A percentile compares a stretch with the other conserved stretches of the same genome.
These are phyloP conservation scores for Ennomos erosarius DNA, from an alignment of 2,888 invertebrate species.

Conservation along the genomic window DNA sequence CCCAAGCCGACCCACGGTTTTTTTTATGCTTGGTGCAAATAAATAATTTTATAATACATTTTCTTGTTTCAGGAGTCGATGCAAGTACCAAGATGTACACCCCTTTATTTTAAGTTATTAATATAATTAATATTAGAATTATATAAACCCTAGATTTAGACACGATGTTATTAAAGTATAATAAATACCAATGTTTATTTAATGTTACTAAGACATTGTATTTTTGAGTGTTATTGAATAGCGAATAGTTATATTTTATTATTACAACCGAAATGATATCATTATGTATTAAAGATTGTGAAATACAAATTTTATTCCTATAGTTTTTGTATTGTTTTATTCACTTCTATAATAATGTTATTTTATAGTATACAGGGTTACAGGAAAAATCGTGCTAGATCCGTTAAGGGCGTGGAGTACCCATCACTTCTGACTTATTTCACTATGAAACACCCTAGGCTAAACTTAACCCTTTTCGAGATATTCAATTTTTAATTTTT, in stretches of 20 bases:
- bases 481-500: too few species aligned
- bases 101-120: conserved; percentile 40
- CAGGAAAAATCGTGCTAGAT: too few species aligned
- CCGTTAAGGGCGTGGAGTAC: too few species aligned
- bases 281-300: conserved; percentile 78
- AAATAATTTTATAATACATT: conserved; percentile 2
- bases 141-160: conserved; percentile 46
- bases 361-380: too few species aligned
- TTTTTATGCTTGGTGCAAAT: too few species aligned
- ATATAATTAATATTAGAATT: conserved; percentile 32
- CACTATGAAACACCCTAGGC: too few species aligned
- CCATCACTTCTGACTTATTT: too few species aligned
- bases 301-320: conserved; percentile 84
- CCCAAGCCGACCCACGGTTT: too few species aligned
- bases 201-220: conserved; percentile 76
- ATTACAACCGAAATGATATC: conserved; percentile 59
- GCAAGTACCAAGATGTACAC: conserved; percentile 59
- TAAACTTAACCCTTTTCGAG: too few species aligned
- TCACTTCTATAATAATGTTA: conserved; percentile 30
- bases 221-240: conserved; percentile 82
- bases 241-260: conserved; percentile 81
- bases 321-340: conserved; percentile 69
- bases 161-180: conserved; percentile 52
- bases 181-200: conserved; percentile 63
- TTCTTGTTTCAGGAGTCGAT: conserved; percentile 45